A percentile compares a stretch with the other conserved stretches of the same genome.
phyloP scores from a whole-genome alignment of 2,797 vertebrate species.

The Apogon hyalosoma region DNA sequence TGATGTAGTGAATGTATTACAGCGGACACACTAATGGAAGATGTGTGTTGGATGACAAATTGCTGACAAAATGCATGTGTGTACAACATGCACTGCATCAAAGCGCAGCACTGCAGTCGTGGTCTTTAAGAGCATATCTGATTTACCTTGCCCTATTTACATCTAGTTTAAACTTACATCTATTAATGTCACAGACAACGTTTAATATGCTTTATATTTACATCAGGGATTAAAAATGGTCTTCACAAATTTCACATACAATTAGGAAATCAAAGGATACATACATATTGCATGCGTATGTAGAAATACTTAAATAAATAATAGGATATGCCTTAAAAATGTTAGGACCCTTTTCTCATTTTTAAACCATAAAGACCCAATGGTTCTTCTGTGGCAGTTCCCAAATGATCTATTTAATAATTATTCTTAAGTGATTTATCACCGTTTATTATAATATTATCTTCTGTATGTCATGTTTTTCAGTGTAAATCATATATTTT shows the following conservation, averaged over 20 bases:
- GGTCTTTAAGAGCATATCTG: slow-evolving; percentile 15
- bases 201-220: neutral
- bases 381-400: too few species aligned
- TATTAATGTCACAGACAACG: slow-evolving; percentile 11
- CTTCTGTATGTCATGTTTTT: too few species aligned
- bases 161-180: slow-evolving; percentile 11
- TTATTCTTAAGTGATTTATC: too few species aligned
- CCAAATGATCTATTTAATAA: too few species aligned
- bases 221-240: slow-evolving; percentile 4
- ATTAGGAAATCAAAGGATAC: neutral
- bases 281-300: too few species aligned
- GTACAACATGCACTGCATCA: slow-evolving; percentile 20
- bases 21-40: slow-evolving; percentile 67
- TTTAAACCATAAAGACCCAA: slow-evolving; percentile 2
- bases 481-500: too few species aligned
- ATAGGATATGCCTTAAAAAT: neutral
- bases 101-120: slow-evolving; percentile 12
- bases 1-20: slow-evolving; percentile 86
- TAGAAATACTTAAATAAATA: too few species aligned
- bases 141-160: slow-evolving; percentile 11
- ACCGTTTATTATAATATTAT: too few species aligned
- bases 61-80: slow-evolving; percentile 40
- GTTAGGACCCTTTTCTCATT: neutral
- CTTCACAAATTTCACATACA: neutral
- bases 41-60: slow-evolving; percentile 67